Base-by-base conservation (phyloP, 1,140 invertebrate species). In the Eubasilissa regina region DNA sequence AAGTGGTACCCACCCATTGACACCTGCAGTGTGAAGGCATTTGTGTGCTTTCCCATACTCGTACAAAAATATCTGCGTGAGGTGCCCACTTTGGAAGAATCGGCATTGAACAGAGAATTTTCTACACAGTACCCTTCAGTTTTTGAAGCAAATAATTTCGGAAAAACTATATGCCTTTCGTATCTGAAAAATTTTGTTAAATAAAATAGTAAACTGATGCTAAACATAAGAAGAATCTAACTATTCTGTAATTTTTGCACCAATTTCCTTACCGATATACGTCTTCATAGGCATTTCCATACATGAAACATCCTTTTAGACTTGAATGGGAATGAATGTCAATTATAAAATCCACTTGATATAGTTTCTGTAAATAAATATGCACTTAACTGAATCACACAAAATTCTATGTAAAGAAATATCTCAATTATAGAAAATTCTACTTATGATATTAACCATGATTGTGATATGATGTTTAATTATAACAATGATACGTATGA, bases 241-340 rank as follows among this genome's bases (percentile, higher is more conserved):
- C n/a, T 51, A 13, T 3, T n/a, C n/a, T n/a, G 8, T 51, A 51
- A 51, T 51, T 13, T 51, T 51, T 51, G 11, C n/a, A 51, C n/a
- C n/a, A 51, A 13, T 13, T 51, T 51, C 53, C 47, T 68, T 79
- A 95, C 94, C 95, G 93, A 86, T 96, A 96, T 8, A 97, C 95
- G 86, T 99, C 97, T 81, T 98, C 97, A 84, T 97, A 99, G 0
- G 96, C 95, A 88, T 98, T 99, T 8, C 98, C 98, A 85, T 98
- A 97, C 79, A 99, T 93, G 88, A 99, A 99, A 48, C 96, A 94
- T 15, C 98, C 98, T 84, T 95, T 95, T 55, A 97, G 91, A 80
- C 94, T 98, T 0, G 95, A 94, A 85, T 99, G 97, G 8, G 97
- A 95, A 87, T 99, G 98, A 17, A 99, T 89, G 88, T 99, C 98